Evolutionary conservation across 2,797 vertebrate genomes (phyloP).

Genomic region (Sitta carolinensis): DNA sequence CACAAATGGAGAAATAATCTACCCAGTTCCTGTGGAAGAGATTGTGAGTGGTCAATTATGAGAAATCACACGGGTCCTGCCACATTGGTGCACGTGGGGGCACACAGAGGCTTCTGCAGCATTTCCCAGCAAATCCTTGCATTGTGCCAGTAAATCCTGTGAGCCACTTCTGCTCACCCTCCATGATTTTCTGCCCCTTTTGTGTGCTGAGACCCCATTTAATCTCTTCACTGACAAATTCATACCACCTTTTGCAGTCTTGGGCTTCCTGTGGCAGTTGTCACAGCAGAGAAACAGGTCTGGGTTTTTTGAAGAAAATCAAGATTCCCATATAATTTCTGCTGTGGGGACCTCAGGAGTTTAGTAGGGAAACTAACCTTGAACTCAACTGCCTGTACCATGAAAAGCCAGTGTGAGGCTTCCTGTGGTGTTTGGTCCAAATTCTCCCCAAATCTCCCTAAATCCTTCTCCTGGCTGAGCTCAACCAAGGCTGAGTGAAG

Average conservation of each 20-base stretch:
- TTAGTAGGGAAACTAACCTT: neutral
- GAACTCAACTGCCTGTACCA: neutral
- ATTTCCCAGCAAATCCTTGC: neutral
- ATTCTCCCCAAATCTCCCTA: neutral
- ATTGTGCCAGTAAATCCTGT: accelerated
- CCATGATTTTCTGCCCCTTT: neutral
- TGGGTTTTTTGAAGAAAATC: accelerated
- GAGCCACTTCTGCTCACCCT: accelerated
- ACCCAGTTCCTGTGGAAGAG: neutral
- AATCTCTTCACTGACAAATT: neutral
- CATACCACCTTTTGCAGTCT: neutral
- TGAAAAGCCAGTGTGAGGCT: neutral
- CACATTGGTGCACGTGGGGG: neutral
- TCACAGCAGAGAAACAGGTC: neutral
- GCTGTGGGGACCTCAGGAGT: neutral
- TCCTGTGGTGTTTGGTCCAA: neutral
- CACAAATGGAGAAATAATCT: constrained; percentile 16
- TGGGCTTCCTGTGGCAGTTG: neutral
- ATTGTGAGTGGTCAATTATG: neutral
- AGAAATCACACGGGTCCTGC: neutral
- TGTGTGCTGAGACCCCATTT: neutral
- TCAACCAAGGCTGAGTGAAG: neutral
- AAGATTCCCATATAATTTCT: neutral
- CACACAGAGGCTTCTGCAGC: neutral
- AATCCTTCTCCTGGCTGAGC: neutral